phyloP scores from a whole-genome alignment of 2,113 vertebrate species.

The Gopherus flavomarginatus region DNA sequence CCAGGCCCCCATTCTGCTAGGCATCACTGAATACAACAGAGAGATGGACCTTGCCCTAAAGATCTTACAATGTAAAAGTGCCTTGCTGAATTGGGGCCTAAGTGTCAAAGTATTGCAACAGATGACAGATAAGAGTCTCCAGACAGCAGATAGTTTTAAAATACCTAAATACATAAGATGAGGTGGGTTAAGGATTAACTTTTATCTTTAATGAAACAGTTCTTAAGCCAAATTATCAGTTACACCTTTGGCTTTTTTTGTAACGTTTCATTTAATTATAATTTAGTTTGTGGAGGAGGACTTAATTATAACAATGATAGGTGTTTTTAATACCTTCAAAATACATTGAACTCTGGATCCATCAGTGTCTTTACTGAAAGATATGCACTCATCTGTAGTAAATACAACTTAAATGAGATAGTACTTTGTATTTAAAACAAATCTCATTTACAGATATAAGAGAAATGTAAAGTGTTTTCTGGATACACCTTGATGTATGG shows the following conservation, averaged over 20 bases:
- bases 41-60: neutral
- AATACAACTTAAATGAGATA: neutral
- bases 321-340: neutral
- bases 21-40: rapidly evolving
- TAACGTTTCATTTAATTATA: neutral
- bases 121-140: neutral
- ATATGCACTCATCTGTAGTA: neutral
- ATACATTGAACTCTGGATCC: neutral
- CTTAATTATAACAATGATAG: neutral
- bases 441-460: neutral
- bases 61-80: neutral
- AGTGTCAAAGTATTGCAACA: neutral
- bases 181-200: neutral
- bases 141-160: neutral
- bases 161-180: neutral
- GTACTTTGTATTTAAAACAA: neutral
- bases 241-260: neutral
- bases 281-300: neutral
- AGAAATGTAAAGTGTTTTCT: neutral
- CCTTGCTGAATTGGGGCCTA: neutral
- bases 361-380: neutral
- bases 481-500: neutral
- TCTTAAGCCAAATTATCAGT: neutral
- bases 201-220: neutral
- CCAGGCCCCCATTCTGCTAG: neutral